Evolutionary conservation across 2,888 invertebrate species (phyloP).

Genomic region (Odontocolon sp.): DNA sequence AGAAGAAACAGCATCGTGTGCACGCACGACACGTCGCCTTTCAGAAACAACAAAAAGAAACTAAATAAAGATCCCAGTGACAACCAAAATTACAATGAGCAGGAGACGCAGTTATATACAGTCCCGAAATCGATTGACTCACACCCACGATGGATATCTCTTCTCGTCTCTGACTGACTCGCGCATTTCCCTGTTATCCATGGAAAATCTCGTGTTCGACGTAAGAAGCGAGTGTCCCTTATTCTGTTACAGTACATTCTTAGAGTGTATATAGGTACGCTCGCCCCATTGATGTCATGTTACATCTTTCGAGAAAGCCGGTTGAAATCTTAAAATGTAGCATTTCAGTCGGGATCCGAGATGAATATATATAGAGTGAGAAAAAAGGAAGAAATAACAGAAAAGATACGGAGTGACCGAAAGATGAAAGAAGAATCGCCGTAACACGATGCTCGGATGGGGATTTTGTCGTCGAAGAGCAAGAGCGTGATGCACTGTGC

Average conservation of each 20-base stretch:
- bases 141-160: constrained; percentile 34
- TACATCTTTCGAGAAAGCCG: background rate
- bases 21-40: background rate
- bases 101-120: constrained; percentile 3
- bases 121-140: constrained; percentile 4
- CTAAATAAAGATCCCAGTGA: background rate
- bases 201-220: constrained; percentile 34
- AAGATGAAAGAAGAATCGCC: constrained; percentile 24
- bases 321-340: constrained; percentile 9
- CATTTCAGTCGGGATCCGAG: constrained; percentile 26
- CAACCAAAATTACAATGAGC: constrained; percentile 10
- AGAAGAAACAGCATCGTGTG: constrained; percentile 9
- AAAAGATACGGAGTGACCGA: constrained; percentile 11
- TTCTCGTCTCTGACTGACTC: background rate
- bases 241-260: no score
- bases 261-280: no score
- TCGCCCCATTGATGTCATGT: constrained; percentile 6
- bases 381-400: background rate
- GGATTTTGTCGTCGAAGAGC: constrained; percentile 34
- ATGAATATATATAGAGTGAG: constrained; percentile 3
- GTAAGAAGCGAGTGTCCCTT: no score
- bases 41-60: background rate
- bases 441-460: constrained; percentile 34
- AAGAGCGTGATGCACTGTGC: constrained; percentile 19
- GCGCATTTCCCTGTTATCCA: constrained; percentile 21